Percentiles rank a stretch among this genome's conserved stretches.
These are phyloP conservation scores for Sarcophaga variegata DNA, from an alignment of 2,888 invertebrate species.

Conservation along the genomic window DNA sequence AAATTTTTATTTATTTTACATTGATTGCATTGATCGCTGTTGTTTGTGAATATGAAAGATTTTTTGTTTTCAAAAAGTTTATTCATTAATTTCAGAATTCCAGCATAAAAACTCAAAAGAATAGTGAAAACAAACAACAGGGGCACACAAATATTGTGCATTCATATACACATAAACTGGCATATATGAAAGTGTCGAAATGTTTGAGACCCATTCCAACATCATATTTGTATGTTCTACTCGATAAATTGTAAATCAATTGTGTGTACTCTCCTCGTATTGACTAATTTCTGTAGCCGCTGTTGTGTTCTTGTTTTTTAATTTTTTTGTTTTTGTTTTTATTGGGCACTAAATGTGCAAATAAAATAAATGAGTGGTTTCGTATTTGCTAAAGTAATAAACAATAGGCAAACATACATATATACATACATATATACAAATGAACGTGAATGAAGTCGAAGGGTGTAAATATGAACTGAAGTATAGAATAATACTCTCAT, in stretches of 20 bases:
- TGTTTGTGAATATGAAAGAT: slow-evolving; percentile 58
- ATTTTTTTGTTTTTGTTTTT: slow-evolving; percentile 3
- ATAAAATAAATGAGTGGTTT: slow-evolving; percentile 50
- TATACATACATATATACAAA: background rate
- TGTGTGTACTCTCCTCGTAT: slow-evolving; percentile 31
- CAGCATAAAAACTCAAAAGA: slow-evolving; percentile 15
- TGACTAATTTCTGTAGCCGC: slow-evolving; percentile 41
- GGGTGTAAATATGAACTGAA: background rate
- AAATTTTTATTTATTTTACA: slow-evolving; percentile 61
- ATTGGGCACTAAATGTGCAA: slow-evolving; percentile 33
- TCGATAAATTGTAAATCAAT: slow-evolving; percentile 62
- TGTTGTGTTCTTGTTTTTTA: slow-evolving; percentile 6
- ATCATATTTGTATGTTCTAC: slow-evolving; percentile 18
- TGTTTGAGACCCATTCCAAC: background rate
- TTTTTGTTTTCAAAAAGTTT: slow-evolving; percentile 59
- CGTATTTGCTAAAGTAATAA: slow-evolving; percentile 48
- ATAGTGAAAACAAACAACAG: background rate
- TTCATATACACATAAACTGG: background rate
- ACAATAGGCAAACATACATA: slow-evolving; percentile 26
- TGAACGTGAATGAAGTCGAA: background rate
- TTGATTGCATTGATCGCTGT: slow-evolving; percentile 58
- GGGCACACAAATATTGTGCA: background rate
- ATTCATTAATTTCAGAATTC: slow-evolving; percentile 21
- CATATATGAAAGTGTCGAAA: background rate
- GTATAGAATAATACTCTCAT: background rate